phyloP scores from a whole-genome alignment of 1,140 invertebrate species.

The Psix sp. region DNA sequence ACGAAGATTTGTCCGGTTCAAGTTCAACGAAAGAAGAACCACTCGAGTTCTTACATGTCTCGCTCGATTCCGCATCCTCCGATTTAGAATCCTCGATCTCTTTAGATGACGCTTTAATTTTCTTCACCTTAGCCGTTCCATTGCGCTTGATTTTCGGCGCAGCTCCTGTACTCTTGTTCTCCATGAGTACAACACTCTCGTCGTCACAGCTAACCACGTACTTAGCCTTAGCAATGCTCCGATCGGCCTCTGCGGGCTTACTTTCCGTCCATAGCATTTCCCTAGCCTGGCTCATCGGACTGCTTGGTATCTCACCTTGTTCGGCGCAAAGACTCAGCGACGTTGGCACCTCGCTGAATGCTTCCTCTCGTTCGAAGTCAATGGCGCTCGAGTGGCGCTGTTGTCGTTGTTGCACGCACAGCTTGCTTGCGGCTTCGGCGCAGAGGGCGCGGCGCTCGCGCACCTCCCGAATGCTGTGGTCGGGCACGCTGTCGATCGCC shows the following conservation, averaged over 20 bases:
- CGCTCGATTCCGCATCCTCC: conserved; percentile 9
- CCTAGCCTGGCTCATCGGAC: conserved; percentile 70
- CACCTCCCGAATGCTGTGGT: conserved; percentile 70
- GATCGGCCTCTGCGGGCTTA: conserved; percentile 19
- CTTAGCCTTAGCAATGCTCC: conserved; percentile 64
- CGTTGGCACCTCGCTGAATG: conserved; percentile 71
- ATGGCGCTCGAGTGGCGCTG: no score
- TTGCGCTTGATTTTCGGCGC: conserved; percentile 5
- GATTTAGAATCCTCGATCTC: conserved; percentile 5
- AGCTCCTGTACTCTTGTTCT: conserved; percentile 59
- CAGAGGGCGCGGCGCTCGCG: conserved; percentile 67
- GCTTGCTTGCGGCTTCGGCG: conserved; percentile 62
- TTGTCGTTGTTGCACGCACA: conserved; percentile 8
- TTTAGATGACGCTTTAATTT: no score
- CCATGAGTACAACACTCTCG: conserved; percentile 68
- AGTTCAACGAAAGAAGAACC: conserved; percentile 22
- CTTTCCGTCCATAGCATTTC: conserved; percentile 65
- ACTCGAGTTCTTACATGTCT: conserved; percentile 22
- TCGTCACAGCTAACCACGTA: conserved; percentile 72
- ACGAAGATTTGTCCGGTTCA: conserved; percentile 10
- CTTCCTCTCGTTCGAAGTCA: conserved; percentile 68
- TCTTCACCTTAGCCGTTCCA: not conserved
- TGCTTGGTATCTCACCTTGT: conserved; percentile 72
- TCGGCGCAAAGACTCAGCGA: conserved; percentile 70
- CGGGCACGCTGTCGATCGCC: conserved; percentile 70